Percentiles rank a stretch among this genome's conserved stretches.
phyloP scores from a whole-genome alignment of 2,888 invertebrate species.

The Ochlodes sylvanus region DNA sequence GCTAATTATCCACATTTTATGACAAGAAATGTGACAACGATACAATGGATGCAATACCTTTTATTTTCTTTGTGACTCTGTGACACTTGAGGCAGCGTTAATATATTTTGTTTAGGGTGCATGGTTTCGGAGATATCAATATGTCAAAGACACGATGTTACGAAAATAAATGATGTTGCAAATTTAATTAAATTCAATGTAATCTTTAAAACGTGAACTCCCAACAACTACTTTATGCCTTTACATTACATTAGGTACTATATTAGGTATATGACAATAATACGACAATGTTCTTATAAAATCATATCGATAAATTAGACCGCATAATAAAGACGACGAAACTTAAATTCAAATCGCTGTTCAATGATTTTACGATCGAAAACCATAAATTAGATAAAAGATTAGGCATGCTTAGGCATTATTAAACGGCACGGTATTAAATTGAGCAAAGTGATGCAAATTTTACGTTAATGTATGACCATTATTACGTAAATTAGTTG shows the following conservation, averaged over 20 bases:
- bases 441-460: conserved; percentile 20
- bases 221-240: too few relatives aligned
- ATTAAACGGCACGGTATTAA: not conserved
- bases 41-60: conserved; percentile 38
- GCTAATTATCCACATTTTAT: conserved; percentile 49
- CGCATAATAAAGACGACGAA: conserved; percentile 1
- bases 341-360: not conserved
- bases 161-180: not conserved
- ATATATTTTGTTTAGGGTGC: conserved; percentile 11
- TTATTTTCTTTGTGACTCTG: conserved; percentile 29
- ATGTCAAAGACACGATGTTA: conserved; percentile 16
- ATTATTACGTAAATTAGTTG: conserved; percentile 22
- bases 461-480: conserved; percentile 24
- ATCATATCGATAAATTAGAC: not conserved
- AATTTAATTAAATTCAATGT: too few relatives aligned
- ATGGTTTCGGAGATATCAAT: conserved; percentile 20
- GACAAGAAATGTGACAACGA: conserved; percentile 39
- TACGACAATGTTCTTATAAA: too few relatives aligned
- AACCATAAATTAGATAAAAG: conserved; percentile 19
- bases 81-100: conserved; percentile 25
- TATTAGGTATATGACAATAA: too few relatives aligned
- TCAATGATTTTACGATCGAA: conserved; percentile 17
- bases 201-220: too few relatives aligned
- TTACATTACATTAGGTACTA: too few relatives aligned
- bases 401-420: not conserved